Evolutionary conservation across 2,113 vertebrate species (phyloP).

Genomic region (Myrmophylax atrothorax): DNA sequence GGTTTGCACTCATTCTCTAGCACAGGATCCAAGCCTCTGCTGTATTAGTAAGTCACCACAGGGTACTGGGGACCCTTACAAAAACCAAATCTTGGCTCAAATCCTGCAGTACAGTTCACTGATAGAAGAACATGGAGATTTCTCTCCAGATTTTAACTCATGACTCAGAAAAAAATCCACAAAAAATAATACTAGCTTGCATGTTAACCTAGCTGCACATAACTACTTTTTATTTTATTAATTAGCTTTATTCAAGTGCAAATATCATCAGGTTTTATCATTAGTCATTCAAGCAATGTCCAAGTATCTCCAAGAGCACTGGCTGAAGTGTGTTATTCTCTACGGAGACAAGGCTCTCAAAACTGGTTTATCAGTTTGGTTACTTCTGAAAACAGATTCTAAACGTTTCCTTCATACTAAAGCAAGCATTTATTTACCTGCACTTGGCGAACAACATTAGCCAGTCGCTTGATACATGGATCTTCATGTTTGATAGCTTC

Average conservation of each 20-base stretch:
- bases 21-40: not conserved
- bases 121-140: not conserved
- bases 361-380: not conserved
- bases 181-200: not conserved
- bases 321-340: not conserved
- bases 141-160: not conserved
- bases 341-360: not conserved
- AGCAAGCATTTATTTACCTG: slow-evolving; percentile 77
- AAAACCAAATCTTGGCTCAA: not conserved
- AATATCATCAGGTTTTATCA: not conserved
- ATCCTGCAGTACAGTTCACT: not conserved
- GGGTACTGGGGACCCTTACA: not conserved
- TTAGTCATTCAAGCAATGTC: not conserved
- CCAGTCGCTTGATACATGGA: slow-evolving; percentile 91
- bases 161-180: not conserved
- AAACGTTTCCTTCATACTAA: not conserved
- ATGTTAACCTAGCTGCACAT: not conserved
- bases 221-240: not conserved
- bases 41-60: not conserved
- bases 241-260: not conserved
- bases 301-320: not conserved
- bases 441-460: slow-evolving; percentile 96
- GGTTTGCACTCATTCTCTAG: not conserved
- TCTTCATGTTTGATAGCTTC: slow-evolving; percentile 95
- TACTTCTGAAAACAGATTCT: not conserved